Evolutionary conservation across 2,888 invertebrate genomes (phyloP), one percentile per base, ranked within the genome.

Genomic region (Gortyna flavago): DNA sequence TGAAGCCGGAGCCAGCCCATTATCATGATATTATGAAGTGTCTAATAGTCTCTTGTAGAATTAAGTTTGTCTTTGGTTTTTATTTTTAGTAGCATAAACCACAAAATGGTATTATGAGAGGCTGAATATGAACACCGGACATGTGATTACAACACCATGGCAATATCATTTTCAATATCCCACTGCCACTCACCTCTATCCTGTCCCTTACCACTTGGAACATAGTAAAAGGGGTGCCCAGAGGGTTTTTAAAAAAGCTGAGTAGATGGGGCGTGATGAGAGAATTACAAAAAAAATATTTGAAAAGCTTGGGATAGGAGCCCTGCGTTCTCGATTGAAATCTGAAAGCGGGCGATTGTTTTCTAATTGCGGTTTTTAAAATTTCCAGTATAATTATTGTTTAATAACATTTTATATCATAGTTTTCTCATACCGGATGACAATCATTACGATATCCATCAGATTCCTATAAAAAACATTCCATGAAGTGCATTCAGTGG

Each of bases 361-460:
- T n/a, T n/a, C 13, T 1, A 57, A 4, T n/a, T n/a, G n/a, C n/a
- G 54, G n/a, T 25, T 54, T 54, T 25, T 25, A 4, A 7, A 51
- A 51, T 54, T 54, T 54, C 11, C 54, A 54, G 9, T 54, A n/a
- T 25, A n/a, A n/a, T n/a, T n/a, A 51, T 25, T 54, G 25, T 54
- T 54, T n/a, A 11, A 7, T 59, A 35, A 72, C 41, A 54, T 66
- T 16, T 38, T 38, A n/a, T 57, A 1, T 3, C 41, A 62, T 29
- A 71, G 38, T 68, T 68, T 32, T 54, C 16, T 29, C 65, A 64
- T 13, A 62, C 75, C 59, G 85, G 68, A 74, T 72, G 83, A 65
- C 61, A 29, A 64, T 71, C 11, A 80, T 83, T 80, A 85, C n/a
- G 64, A 78, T 77, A 51, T 38, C 59, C 51, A 80, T 77, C 68